phyloP scores from a whole-genome alignment of 2,113 vertebrate species.

The Brachyhypopomus gauderio region DNA sequence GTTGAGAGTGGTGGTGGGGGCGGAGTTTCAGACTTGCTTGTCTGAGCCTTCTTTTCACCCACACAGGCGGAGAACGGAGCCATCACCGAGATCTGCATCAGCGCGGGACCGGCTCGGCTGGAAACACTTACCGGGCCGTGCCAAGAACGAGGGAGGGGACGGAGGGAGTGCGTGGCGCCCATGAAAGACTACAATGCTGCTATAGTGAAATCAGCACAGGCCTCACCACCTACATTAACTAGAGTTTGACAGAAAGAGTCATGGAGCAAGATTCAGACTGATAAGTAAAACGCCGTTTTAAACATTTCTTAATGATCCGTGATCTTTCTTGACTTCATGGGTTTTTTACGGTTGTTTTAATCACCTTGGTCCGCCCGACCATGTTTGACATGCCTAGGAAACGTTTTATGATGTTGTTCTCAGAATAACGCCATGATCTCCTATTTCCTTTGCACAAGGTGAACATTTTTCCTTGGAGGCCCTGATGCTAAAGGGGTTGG shows the following conservation, averaged over 20 bases:
- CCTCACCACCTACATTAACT: slow-evolving; percentile 30
- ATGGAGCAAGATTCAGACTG: neutral
- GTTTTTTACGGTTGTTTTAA: too few relatives aligned
- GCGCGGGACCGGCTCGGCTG: slow-evolving; percentile 58
- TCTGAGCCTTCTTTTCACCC: slow-evolving; percentile 33
- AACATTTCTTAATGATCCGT: neutral
- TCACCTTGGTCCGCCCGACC: too few relatives aligned
- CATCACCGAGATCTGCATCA: slow-evolving; percentile 59
- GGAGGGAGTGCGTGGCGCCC: slow-evolving; percentile 64
- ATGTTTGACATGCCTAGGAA: too few relatives aligned
- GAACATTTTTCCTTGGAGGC: slow-evolving; percentile 15
- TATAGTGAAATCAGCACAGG: slow-evolving; percentile 34
- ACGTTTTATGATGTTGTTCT: too few relatives aligned
- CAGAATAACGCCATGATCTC: too few relatives aligned
- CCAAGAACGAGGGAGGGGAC: slow-evolving; percentile 61
- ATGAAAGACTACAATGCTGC: slow-evolving; percentile 51
- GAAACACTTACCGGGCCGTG: slow-evolving; percentile 69
- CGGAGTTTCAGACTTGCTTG: neutral
- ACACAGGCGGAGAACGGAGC: slow-evolving; percentile 19
- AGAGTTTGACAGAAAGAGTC: neutral
- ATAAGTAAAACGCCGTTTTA: slow-evolving; percentile 9
- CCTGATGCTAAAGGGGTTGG: neutral
- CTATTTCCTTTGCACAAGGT: slow-evolving; percentile 36
- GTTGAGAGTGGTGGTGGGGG: neutral
- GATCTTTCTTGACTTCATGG: neutral